These are phyloP conservation scores for Apodemia duryi DNA, from an alignment of 2,888 invertebrate species.

Conservation along the genomic window DNA sequence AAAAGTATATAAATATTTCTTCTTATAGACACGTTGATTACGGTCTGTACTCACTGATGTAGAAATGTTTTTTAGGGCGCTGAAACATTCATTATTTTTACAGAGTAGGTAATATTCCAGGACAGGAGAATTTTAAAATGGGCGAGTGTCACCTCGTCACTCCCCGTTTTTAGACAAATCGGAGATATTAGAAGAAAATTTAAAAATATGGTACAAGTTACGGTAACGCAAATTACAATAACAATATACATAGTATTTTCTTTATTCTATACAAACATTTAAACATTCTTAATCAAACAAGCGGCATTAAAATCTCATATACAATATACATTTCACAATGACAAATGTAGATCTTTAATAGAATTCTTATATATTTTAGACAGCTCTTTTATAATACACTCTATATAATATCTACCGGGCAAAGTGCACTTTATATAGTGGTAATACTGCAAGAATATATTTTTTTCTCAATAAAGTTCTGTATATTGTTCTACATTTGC, in stretches of 20 bases:
- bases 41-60: no score
- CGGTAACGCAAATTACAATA: not conserved
- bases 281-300: slow-evolving; percentile 12
- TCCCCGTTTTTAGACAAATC: no score
- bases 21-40: no score
- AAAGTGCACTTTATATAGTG: slow-evolving; percentile 38
- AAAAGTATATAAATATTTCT: no score
- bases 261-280: slow-evolving; percentile 5
- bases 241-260: not conserved
- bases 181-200: no score
- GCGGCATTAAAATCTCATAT: slow-evolving; percentile 2
- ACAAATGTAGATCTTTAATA: slow-evolving; percentile 11
- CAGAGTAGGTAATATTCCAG: no score
- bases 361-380: slow-evolving; percentile 5
- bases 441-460: slow-evolving; percentile 35
- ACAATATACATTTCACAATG: slow-evolving; percentile 7
- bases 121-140: no score
- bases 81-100: no score
- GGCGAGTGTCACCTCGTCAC: no score
- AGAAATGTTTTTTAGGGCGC: no score
- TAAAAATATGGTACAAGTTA: not conserved
- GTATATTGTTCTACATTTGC: slow-evolving; percentile 10
- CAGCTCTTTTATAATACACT: slow-evolving; percentile 12
- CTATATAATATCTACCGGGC: slow-evolving; percentile 22
- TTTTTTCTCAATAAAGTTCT: slow-evolving; percentile 6